These are phyloP conservation scores for Digitonthophagus gazella DNA, from an alignment of 2,888 invertebrate species.

Conservation along the genomic window DNA sequence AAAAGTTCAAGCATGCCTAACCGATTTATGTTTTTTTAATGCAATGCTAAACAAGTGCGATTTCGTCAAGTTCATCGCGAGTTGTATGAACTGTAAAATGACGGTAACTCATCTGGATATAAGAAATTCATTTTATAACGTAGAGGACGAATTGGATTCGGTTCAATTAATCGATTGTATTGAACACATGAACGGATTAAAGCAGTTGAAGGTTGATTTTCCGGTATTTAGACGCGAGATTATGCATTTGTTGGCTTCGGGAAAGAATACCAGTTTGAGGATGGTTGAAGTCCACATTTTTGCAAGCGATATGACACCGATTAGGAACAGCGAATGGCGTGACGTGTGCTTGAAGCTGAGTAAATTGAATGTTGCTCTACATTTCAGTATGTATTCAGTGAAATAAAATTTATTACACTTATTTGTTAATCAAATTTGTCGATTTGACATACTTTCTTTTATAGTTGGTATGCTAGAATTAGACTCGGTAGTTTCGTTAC, in stretches of 20 bases:
- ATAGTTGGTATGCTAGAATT: constrained; percentile 49
- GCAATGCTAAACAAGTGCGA: constrained; percentile 51
- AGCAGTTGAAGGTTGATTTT: constrained; percentile 51
- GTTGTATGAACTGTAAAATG: constrained; percentile 45
- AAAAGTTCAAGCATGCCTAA: constrained; percentile 49
- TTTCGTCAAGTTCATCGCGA: constrained; percentile 49
- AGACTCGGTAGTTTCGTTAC: constrained; percentile 51
- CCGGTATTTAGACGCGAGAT: constrained; percentile 50
- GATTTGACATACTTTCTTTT: constrained; percentile 1
- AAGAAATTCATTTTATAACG: constrained; percentile 51
- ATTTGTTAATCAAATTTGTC: background rate
- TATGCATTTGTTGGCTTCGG: constrained; percentile 49
- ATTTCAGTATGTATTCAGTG: constrained; percentile 32
- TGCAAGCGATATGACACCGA: constrained; percentile 48
- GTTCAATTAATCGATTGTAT: constrained; percentile 40
- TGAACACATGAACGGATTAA: constrained; percentile 47
- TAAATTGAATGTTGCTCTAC: constrained; percentile 47
- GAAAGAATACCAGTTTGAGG: constrained; percentile 44
- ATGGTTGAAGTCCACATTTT: constrained; percentile 50
- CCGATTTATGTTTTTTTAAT: constrained; percentile 49
- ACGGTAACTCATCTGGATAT: constrained; percentile 49
- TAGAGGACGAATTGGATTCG: constrained; percentile 42
- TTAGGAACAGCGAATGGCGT: constrained; percentile 50
- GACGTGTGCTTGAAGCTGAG: constrained; percentile 48
- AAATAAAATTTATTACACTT: constrained; percentile 17